Evolutionary conservation across 2,113 vertebrate genomes (phyloP).

Genomic region (Aspiorhynchus laticeps): DNA sequence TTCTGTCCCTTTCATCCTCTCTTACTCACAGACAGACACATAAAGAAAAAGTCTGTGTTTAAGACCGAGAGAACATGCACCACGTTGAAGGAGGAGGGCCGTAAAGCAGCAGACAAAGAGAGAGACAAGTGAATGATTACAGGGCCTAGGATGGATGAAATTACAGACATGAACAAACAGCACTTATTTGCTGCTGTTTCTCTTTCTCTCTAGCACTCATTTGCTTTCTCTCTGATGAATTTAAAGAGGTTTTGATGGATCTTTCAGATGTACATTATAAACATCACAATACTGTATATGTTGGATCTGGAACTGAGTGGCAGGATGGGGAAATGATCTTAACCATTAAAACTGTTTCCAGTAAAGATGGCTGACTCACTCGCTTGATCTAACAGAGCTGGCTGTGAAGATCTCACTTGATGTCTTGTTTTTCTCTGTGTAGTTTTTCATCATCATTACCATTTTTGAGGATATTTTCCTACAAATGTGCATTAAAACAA

Average conservation of each 20-base stretch:
- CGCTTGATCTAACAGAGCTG: neutral
- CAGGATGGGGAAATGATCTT: conserved; percentile 19
- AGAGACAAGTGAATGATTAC: conserved; percentile 19
- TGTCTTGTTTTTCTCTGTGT: neutral
- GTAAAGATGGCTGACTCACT: conserved; percentile 13
- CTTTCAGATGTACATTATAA: neutral
- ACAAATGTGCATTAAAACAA: neutral
- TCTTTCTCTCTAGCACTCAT: conserved; percentile 7
- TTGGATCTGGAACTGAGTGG: neutral
- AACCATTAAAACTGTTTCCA: conserved; percentile 7
- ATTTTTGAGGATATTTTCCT: neutral
- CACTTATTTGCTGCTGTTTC: conserved; percentile 14
- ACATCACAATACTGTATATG: neutral
- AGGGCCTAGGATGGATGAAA: conserved; percentile 35
- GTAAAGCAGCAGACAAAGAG: neutral
- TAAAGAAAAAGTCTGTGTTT: conserved; percentile 11
- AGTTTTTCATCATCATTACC: neutral
- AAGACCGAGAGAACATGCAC: neutral
- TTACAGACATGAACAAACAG: conserved; percentile 29
- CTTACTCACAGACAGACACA: conserved; percentile 45
- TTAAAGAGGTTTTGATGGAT: conserved; percentile 4
- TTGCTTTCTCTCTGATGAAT: neutral
- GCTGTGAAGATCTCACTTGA: neutral
- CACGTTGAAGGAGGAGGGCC: conserved; percentile 7
- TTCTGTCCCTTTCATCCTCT: conserved; percentile 8